These are phyloP conservation scores for Centropristis striata DNA, from an alignment of 2,113 vertebrate genomes.

Conservation along the genomic window DNA sequence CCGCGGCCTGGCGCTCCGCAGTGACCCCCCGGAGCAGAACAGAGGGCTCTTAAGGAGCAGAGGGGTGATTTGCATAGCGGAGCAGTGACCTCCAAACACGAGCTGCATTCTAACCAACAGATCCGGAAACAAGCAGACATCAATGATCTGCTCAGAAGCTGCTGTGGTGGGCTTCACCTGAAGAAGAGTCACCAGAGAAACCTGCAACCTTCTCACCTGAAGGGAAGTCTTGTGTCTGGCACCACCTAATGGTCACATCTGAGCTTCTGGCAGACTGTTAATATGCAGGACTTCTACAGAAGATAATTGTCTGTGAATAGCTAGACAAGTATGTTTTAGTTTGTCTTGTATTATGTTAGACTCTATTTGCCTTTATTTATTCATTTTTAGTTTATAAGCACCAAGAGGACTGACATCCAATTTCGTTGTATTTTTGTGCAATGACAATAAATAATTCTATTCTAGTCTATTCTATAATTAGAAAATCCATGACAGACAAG, in stretches of 20 bases:
- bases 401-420: no score
- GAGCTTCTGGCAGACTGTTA: not conserved
- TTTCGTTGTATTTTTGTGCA: no score
- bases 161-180: constrained; percentile 38
- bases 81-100: constrained; percentile 71
- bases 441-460: no score
- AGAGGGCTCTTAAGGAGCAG: constrained; percentile 82
- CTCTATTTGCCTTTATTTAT: no score
- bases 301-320: no score
- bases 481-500: no score
- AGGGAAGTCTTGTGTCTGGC: constrained; percentile 31
- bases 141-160: constrained; percentile 10
- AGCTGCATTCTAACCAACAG: constrained; percentile 73
- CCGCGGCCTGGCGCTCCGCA: constrained; percentile 62
- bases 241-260: constrained; percentile 61
- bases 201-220: not conserved
- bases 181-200: not conserved
- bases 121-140: constrained; percentile 36
- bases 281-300: not conserved
- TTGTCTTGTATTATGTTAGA: no score
- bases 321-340: no score
- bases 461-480: no score
- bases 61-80: constrained; percentile 81
- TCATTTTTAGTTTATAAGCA: no score
- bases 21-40: constrained; percentile 80